These are phyloP conservation scores for Esperia sulphurella DNA, from an alignment of 2,888 invertebrate genomes.

Conservation along the genomic window DNA sequence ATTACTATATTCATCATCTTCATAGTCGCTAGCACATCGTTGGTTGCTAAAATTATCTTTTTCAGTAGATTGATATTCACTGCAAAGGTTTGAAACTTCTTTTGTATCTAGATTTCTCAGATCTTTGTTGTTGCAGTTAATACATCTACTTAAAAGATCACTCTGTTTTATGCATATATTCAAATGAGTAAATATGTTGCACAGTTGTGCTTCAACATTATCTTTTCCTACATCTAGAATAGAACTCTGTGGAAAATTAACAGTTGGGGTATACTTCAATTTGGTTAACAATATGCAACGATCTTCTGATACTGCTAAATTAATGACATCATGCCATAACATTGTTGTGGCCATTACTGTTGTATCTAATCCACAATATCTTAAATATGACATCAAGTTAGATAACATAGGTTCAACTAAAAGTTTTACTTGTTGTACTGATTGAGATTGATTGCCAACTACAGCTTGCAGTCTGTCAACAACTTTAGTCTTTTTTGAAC, in stretches of 20 bases:
- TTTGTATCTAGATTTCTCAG: slow-evolving; percentile 39
- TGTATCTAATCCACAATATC: slow-evolving; percentile 79
- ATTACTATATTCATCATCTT: slow-evolving; percentile 51
- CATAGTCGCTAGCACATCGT: slow-evolving; percentile 31
- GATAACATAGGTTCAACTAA: slow-evolving; percentile 52
- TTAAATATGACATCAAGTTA: slow-evolving; percentile 50
- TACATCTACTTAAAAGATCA: slow-evolving; percentile 86
- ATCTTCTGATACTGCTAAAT: slow-evolving; percentile 58
- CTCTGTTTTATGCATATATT: slow-evolving; percentile 80
- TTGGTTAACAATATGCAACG: slow-evolving; percentile 51
- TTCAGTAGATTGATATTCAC: slow-evolving; percentile 30
- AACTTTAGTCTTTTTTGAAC: slow-evolving; percentile 55
- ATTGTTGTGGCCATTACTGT: slow-evolving; percentile 80
- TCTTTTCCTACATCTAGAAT: slow-evolving; percentile 79
- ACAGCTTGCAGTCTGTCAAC: slow-evolving; percentile 35
- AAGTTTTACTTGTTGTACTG: slow-evolving; percentile 46
- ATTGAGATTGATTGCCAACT: slow-evolving; percentile 29
- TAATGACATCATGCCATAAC: slow-evolving; percentile 63
- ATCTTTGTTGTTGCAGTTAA: slow-evolving; percentile 74
- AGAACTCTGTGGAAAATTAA: slow-evolving; percentile 71
- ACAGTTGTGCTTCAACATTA: slow-evolving; percentile 80
- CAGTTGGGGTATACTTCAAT: slow-evolving; percentile 73
- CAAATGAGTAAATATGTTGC: slow-evolving; percentile 82
- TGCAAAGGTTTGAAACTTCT: slow-evolving; percentile 49
- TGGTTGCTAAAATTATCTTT: slow-evolving; percentile 16